Evolutionary conservation across 2,888 invertebrate species (phyloP).

Genomic region (Gibbula magus): DNA sequence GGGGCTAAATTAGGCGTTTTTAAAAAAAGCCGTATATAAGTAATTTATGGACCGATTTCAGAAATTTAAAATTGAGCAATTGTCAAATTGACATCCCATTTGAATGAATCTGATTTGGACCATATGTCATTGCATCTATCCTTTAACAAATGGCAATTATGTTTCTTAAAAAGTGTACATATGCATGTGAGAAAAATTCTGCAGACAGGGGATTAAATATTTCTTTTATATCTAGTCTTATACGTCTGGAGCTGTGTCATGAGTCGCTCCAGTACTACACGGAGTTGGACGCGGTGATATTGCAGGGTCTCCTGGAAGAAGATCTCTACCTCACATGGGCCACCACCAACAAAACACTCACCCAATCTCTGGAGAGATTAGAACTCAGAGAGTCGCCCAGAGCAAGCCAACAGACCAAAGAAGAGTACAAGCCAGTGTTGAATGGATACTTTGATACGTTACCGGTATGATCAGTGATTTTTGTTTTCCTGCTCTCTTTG

Average conservation of each 20-base stretch:
- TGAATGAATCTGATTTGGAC: too few relatives aligned
- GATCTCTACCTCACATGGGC: background rate
- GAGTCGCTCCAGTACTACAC: slow-evolving; percentile 88
- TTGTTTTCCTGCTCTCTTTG: too few relatives aligned
- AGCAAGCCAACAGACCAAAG: background rate
- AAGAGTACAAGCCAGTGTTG: background rate
- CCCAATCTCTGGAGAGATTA: background rate
- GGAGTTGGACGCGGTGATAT: slow-evolving; percentile 88
- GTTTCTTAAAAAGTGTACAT: too few relatives aligned
- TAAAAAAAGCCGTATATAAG: too few relatives aligned
- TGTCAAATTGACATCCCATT: too few relatives aligned
- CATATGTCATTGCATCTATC: too few relatives aligned
- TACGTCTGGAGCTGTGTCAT: slow-evolving; percentile 91
- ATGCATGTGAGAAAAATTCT: background rate
- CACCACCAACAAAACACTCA: slow-evolving; percentile 1
- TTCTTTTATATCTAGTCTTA: slow-evolving; percentile 78
- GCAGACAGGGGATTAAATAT: background rate
- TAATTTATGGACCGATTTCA: too few relatives aligned
- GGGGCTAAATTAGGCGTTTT: too few relatives aligned
- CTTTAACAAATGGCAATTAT: too few relatives aligned
- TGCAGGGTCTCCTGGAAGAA: slow-evolving; percentile 80
- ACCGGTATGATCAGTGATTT: slow-evolving; percentile 57
- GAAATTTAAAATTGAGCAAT: too few relatives aligned
- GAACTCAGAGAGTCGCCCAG: background rate
- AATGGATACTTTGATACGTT: slow-evolving; percentile 63